Evolutionary conservation across 2,113 vertebrate genomes (phyloP), one percentile per base, ranked within the genome.

Genomic region (Aphyosemion australe): DNA sequence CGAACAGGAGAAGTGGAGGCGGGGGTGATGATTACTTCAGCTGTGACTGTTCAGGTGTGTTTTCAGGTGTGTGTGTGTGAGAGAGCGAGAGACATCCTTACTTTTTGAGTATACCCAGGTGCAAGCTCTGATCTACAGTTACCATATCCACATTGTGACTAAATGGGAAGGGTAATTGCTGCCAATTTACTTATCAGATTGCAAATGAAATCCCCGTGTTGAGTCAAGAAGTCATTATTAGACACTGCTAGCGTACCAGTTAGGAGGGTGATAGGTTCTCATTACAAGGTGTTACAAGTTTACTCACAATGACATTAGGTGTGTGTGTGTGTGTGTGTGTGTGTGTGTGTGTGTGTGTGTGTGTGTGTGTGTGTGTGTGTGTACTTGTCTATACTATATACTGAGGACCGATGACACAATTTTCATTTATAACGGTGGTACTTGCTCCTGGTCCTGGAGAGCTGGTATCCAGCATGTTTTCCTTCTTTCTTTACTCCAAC

Each of bases 131-230:
- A 32, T 74, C 70, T 71, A 45, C 61, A 49, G 11, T 80, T 72
- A 76, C 75, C 72, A 26, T 77, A 62, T 66, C 61, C 72, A 26
- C 62, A 63, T 70, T 74, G 64, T 74, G 45, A 74, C 47, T 72
- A 68, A 87, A 69, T 53, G 65, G 52, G 46, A 61, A 26, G 61
- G 52, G 34, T 87, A 89, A 87, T 84, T 73, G 59, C 71, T n/a
- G 47, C 64, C 82, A 86, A 84, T 88, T 83, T 85, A 80, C 79
- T 87, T 65, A 83, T 87, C 79, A 42, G 42, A 71, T 86, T 86
- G 79, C 84, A 83, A 43, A 64, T 76, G 82, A 55, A 79, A 73
- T 59, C 48, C 58, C 61, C 1, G 0, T 31, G 51, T 69, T 69
- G 55, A 79, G 67, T 59, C 72, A 61, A 78, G 45, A 39, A 16